Conservation (phyloP, 2,888 invertebrate species). For the Napeogenes inachia region DNA sequence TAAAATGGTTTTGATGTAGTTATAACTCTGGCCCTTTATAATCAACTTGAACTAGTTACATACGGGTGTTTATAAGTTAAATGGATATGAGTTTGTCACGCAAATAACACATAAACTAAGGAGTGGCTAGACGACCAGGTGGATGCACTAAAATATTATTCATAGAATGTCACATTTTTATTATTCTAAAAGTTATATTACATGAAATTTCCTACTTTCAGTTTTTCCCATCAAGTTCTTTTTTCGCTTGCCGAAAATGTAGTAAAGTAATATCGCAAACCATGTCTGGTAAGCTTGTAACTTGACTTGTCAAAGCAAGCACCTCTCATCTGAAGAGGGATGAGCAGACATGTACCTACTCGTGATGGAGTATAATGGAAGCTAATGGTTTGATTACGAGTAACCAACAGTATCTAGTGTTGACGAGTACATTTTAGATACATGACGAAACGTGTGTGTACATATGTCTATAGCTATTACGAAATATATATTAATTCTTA, state of each 20-base stretch:
- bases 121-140: neutral
- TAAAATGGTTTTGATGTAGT: neutral
- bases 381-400: neutral
- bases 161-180: neutral
- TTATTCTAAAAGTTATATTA: neutral
- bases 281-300: conserved; percentile 1
- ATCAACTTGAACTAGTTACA: conserved; percentile 1
- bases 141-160: neutral
- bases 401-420: neutral
- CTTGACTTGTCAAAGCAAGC: conserved; percentile 11
- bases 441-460: neutral
- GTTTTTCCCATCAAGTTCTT: no score
- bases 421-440: neutral
- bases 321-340: conserved; percentile 10
- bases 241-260: neutral
- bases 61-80: conserved; percentile 2
- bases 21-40: neutral
- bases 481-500: no score
- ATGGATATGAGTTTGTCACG: conserved; percentile 5
- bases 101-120: conserved; percentile 6
- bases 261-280: neutral
- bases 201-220: neutral
- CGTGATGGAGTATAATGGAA: neutral
- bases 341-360: conserved; percentile 1
- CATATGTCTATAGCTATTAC: no score